phyloP scores from a whole-genome alignment of 2,113 vertebrate genomes.

The Neotragus pygmaeus region DNA sequence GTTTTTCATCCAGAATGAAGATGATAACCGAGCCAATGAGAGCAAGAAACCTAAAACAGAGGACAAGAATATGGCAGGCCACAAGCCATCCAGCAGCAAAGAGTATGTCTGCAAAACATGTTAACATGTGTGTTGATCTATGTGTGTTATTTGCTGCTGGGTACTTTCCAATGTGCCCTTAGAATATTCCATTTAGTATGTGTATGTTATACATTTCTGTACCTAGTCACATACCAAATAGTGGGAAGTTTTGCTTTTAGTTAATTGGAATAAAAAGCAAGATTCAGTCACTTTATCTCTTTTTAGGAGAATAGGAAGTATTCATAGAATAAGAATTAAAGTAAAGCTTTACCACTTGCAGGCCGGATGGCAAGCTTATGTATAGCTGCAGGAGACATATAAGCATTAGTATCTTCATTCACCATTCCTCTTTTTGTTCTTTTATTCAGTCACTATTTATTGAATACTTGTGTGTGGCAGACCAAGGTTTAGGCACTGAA shows the following conservation, averaged over 20 bases:
- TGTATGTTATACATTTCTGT: background rate
- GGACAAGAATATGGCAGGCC: conserved; percentile 89
- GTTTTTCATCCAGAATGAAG: conserved; percentile 87
- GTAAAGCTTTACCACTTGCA: background rate
- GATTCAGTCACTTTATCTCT: background rate
- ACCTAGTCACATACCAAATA: background rate
- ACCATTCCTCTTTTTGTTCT: background rate
- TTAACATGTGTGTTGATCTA: background rate
- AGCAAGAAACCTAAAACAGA: conserved; percentile 94
- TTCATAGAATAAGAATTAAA: background rate
- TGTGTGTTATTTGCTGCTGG: background rate
- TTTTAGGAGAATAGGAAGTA: background rate
- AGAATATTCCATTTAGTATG: background rate
- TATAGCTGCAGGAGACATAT: background rate
- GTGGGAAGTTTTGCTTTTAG: background rate
- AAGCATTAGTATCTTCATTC: background rate
- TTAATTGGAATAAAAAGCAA: background rate
- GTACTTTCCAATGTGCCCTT: background rate
- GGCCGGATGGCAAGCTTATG: background rate
- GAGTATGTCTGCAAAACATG: conserved; percentile 86
- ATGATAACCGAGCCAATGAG: conserved; percentile 89
- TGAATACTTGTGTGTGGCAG: background rate
- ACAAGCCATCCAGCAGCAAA: conserved; percentile 90
- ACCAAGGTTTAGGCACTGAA: background rate
- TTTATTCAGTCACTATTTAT: background rate